Evolutionary conservation across 2,888 invertebrate genomes (phyloP), one percentile per base, ranked within the genome.

Genomic region (Apodemia mormo): DNA sequence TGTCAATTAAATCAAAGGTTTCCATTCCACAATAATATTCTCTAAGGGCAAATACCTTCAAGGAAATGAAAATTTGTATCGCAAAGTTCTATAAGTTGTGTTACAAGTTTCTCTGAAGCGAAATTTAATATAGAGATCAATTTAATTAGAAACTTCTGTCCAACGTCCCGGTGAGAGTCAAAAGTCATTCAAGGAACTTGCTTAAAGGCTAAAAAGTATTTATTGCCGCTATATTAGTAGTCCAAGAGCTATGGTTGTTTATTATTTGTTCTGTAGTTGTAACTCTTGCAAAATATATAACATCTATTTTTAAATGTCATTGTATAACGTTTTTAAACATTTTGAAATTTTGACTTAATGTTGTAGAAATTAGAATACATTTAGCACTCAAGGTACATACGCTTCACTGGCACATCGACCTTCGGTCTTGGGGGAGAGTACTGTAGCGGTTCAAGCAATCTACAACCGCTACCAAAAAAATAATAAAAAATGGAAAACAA

Each of bases 91-190:
- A 61, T 33, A 61, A 61, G 37, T 61, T 61, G 33, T 61, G 33
- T 61, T 37, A 14, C 30, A 64, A 64, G 61, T 64, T 64, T 64
- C 61, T 64, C 14, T 14, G 61, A 64, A 64, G 33, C 14, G 61
- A 33, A 37, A 64, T 64, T 64, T 64, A 64, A 64, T 64, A 64
- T 64, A 33, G 61, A 64, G 58, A 64, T 64, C 61, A 64, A 64
- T 64, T 64, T 64, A 64, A 64, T 64, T 64, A 64, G 61, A 64
- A 64, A 64, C 61, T 64, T 64, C 61, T 64, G 33, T 12, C 61
- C 33, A 7, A 64, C 30, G 37, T 64, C 61, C 33, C 4, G 33
- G 37, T 37, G 12, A 64, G 61, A 64, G 61, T 64, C 61, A 64
- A 33, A 37, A 64, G 61, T 64, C 61, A 37, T 64, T 33, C 61